Base-by-base conservation (phyloP, 1,140 invertebrate genomes). In the Neotoxoptera formosana region DNA sequence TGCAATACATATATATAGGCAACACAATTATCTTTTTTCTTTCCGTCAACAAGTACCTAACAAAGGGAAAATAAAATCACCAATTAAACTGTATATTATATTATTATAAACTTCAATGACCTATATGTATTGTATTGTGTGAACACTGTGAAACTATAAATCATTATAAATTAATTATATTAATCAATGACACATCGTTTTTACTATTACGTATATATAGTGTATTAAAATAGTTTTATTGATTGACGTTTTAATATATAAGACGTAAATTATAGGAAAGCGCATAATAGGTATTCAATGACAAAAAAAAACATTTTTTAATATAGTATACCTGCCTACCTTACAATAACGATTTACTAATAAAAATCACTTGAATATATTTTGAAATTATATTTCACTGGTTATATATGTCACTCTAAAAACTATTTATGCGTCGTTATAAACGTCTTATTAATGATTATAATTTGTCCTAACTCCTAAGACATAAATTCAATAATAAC, bases 381-480 rank as follows among this genome's bases (percentile, higher is more conserved):
- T n/a, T 34, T 76, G 4, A 76, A 76, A 76, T 76, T 76, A 76
- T 76, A 76, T 30, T 76, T 76, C 25, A 67, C 60, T 60, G 7
- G 60, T n/a, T n/a, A 67, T 30, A n/a, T 67, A n/a, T 67, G n/a
- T 67, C 3, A 30, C 23, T 84, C 8, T 36, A 83, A 83, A 20
- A 21, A 83, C 9, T 83, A 83, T 41, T 41, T 83, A 36, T 23
- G 7, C 34, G 2, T 34, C 21, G 21, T 41, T 83, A 41, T 23
- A 83, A 83, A 9, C 21, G 23, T 23, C 36, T 60, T 56, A 56
- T 20, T 56, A 30, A 20, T n/a, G n/a, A 48, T 48, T 48, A 48
- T 76, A n/a, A n/a, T 84, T 25, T 84, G 21, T 84, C 83, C 83
- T 84, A 87, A 47, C 8, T 84, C 83, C 83, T 84, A 87, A 47